Conservation (phyloP, 2,113 vertebrate species). For the Heliornis fulica region DNA sequence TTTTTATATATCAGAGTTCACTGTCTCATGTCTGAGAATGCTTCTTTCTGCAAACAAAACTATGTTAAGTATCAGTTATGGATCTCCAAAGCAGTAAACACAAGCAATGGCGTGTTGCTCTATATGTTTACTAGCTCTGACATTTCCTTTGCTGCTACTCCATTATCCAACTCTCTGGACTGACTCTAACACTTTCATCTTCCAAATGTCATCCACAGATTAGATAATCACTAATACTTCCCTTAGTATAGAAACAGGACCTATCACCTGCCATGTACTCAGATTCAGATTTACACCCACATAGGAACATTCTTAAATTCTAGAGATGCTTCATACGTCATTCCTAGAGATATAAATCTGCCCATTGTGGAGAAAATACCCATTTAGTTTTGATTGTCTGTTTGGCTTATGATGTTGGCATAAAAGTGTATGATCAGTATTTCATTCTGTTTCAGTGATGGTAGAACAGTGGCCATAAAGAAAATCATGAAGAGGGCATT, state of each 20-base stretch:
- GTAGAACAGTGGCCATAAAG: constrained; percentile 83
- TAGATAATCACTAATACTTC: neutral
- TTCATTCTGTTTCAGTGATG: constrained; percentile 73
- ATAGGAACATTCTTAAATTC: neutral
- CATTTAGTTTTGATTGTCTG: neutral
- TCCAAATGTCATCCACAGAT: neutral
- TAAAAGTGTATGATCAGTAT: neutral
- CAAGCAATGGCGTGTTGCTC: neutral
- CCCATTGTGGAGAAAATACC: neutral
- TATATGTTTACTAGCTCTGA: neutral
- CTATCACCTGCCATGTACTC: neutral
- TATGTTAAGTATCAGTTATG: neutral
- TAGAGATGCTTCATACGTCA: neutral
- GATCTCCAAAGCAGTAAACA: neutral
- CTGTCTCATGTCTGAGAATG: neutral
- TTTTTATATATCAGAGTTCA: neutral
- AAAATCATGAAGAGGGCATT: constrained; percentile 81
- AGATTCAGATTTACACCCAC: neutral
- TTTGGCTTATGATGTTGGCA: neutral
- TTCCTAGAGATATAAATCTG: neutral
- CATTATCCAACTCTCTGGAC: neutral
- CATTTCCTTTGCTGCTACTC: neutral
- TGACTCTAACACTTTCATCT: neutral
- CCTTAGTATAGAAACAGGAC: neutral
- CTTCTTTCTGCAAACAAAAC: neutral